phyloP scores from a whole-genome alignment of 2,888 invertebrate genomes.

The Dysmachus trigonus region DNA sequence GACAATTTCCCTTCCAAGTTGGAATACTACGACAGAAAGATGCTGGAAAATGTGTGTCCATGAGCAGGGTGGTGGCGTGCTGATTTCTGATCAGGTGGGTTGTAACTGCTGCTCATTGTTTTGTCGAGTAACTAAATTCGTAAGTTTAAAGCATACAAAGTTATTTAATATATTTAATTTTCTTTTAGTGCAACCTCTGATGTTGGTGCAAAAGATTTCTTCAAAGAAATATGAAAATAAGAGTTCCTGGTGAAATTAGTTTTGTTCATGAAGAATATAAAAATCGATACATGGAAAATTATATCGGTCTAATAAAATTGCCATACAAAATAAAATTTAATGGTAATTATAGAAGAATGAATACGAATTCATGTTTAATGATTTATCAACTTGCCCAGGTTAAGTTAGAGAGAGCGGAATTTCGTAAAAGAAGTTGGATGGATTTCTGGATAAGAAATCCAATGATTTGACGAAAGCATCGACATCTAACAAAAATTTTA shows the following conservation, averaged over 20 bases:
- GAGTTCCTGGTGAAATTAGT: background rate
- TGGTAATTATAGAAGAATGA: background rate
- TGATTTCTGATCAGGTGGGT: background rate
- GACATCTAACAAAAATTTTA: background rate
- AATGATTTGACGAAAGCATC: background rate
- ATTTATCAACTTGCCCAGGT: background rate
- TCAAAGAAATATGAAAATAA: background rate
- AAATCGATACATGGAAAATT: background rate
- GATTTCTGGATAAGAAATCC: background rate
- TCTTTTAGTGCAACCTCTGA: background rate
- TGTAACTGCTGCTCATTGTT: background rate
- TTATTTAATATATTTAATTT: too few relatives aligned
- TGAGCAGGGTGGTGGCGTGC: background rate
- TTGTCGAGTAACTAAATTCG: background rate
- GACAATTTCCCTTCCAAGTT: slow-evolving; percentile 5
- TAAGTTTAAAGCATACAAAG: background rate
- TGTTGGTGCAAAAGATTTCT: background rate
- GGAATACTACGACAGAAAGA: background rate
- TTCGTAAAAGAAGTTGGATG: background rate
- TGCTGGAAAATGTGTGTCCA: background rate
- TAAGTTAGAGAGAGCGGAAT: background rate
- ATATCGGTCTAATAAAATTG: background rate
- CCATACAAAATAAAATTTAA: background rate
- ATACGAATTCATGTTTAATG: background rate
- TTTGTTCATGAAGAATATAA: background rate